Conservation (phyloP, 2,888 invertebrate genomes). For the Ormyrus labotus region DNA sequence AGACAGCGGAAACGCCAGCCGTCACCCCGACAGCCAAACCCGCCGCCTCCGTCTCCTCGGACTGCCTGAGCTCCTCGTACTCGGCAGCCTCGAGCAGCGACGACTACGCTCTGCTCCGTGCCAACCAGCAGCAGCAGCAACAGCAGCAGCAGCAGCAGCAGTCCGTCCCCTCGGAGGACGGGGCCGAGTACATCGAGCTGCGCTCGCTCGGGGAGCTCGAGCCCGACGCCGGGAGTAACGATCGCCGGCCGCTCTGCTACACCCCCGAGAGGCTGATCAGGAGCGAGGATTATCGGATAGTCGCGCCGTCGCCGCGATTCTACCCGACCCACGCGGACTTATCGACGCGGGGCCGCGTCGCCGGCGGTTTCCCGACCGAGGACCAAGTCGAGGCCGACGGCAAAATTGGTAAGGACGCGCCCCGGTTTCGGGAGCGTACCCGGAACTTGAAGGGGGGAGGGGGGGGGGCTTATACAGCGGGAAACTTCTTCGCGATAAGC, state of each 20-base stretch:
- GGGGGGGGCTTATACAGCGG: too few relatives aligned
- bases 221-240: constrained; percentile 23
- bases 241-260: constrained; percentile 60
- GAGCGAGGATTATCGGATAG: constrained; percentile 68
- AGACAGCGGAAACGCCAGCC: background rate
- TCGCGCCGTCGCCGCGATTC: constrained; percentile 61
- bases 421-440: too few relatives aligned
- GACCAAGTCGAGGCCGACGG: background rate
- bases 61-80: background rate
- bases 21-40: background rate
- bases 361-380: too few relatives aligned
- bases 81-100: constrained; percentile 33
- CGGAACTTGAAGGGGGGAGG: too few relatives aligned
- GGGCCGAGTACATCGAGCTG: constrained; percentile 5
- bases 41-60: constrained; percentile 7
- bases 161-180: background rate
- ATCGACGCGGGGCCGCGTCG: background rate
- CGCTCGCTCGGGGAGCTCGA: constrained; percentile 9
- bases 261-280: constrained; percentile 70
- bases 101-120: too few relatives aligned
- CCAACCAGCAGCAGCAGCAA: too few relatives aligned
- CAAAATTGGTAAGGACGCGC: constrained; percentile 27
- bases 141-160: too few relatives aligned
- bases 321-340: constrained; percentile 21
- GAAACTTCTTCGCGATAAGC: too few relatives aligned